A percentile compares a stretch with the other conserved stretches of the same genome.
Evolutionary conservation across 2,113 vertebrate species (phyloP).

Genomic region (Grammomys dolichurus): DNA sequence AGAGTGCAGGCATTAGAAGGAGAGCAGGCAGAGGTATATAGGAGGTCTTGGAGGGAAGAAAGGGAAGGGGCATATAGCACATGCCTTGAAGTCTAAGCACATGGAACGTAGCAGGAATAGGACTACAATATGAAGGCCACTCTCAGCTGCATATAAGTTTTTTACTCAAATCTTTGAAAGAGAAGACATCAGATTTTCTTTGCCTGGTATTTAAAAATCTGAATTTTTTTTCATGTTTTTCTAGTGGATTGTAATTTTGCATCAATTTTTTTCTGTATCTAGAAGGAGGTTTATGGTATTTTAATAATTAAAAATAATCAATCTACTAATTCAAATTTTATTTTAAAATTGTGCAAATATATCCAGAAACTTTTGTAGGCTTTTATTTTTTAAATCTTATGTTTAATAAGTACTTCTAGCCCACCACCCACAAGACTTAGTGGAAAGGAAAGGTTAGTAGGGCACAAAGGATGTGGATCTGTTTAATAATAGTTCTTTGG

Average conservation of each 20-base stretch:
- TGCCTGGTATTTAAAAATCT: neutral
- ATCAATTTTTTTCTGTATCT: neutral
- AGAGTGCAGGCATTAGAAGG: neutral
- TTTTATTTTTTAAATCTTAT: too few relatives aligned
- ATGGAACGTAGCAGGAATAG: neutral
- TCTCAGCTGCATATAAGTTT: neutral
- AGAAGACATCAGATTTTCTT: neutral
- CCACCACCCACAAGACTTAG: too few relatives aligned
- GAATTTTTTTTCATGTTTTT: neutral
- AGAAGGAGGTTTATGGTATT: neutral
- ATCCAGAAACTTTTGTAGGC: neutral
- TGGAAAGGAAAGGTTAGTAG: too few relatives aligned
- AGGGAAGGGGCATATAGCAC: neutral
- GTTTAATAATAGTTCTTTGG: too few relatives aligned
- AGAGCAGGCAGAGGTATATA: fast-evolving
- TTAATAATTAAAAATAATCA: neutral
- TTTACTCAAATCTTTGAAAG: neutral
- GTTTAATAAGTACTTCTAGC: too few relatives aligned
- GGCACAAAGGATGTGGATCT: too few relatives aligned
- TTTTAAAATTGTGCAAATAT: neutral
- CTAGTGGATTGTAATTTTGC: neutral
- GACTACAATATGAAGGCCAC: neutral
- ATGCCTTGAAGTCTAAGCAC: neutral
- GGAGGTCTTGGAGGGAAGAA: neutral
- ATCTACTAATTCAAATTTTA: neutral